phyloP scores from a whole-genome alignment of 1,140 invertebrate species.

The Colletes gigas region DNA sequence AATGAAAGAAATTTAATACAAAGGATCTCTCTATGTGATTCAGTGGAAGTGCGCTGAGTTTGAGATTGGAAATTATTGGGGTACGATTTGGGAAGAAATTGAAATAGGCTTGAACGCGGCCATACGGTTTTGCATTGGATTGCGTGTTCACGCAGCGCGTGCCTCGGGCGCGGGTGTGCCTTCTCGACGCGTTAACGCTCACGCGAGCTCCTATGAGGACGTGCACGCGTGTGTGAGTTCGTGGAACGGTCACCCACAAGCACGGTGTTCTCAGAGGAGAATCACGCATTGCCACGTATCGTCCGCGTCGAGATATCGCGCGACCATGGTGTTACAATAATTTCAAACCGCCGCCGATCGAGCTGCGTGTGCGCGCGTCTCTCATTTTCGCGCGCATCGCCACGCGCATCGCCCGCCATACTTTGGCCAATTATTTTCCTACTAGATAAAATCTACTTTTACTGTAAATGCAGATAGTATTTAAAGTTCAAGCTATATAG shows the following conservation, averaged over 20 bases:
- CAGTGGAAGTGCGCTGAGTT: too few species aligned
- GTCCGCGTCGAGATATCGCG: constrained; percentile 52
- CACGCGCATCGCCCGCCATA: too few species aligned
- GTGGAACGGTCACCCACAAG: constrained; percentile 48
- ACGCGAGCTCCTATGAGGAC: constrained; percentile 13
- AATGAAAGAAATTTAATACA: too few species aligned
- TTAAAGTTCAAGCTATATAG: too few species aligned
- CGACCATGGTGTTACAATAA: constrained; percentile 50
- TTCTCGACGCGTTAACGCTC: constrained; percentile 59
- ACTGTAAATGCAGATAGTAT: too few species aligned
- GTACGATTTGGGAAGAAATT: too few species aligned
- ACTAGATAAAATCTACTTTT: too few species aligned
- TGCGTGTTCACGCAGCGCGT: constrained; percentile 55
- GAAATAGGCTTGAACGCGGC: too few species aligned
- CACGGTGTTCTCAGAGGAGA: constrained; percentile 14
- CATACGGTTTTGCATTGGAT: constrained; percentile 48
- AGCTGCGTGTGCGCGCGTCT: constrained; percentile 10
- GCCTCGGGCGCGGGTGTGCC: constrained; percentile 65
- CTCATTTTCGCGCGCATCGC: too few species aligned
- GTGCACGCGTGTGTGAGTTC: not conserved
- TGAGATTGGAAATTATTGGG: too few species aligned
- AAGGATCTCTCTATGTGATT: too few species aligned
- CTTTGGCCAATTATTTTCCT: too few species aligned
- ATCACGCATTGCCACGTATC: constrained; percentile 54
- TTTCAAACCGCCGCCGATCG: constrained; percentile 46